Conservation (phyloP, 2,113 vertebrate species). For the Eira barbara region DNA sequence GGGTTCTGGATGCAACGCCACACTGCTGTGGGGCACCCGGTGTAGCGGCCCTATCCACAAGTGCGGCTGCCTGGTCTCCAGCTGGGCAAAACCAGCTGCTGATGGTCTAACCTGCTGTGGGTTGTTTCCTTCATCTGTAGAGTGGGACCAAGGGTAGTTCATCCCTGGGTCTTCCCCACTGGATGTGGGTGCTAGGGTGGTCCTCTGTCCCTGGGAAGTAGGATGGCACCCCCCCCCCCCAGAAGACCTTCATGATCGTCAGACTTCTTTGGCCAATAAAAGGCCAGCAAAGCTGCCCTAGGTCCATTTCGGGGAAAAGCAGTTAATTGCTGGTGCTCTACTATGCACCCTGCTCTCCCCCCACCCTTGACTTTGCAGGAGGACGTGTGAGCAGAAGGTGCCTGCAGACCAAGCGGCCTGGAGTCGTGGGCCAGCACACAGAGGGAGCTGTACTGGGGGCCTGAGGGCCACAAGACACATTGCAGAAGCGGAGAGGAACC, state of each 20-base stretch:
- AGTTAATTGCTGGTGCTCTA: accelerated
- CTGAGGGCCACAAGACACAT: accelerated
- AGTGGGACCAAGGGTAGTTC: accelerated
- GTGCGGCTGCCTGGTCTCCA: background rate
- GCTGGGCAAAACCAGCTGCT: accelerated
- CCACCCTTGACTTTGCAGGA: background rate
- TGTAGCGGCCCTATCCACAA: accelerated
- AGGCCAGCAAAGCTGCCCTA: too few relatives aligned
- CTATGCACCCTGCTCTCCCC: background rate
- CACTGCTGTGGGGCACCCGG: accelerated
- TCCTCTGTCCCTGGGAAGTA: accelerated
- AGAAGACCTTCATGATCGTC: background rate
- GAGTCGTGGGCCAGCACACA: too few relatives aligned
- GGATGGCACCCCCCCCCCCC: accelerated
- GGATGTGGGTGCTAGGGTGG: accelerated
- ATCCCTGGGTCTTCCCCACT: accelerated
- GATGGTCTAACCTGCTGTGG: accelerated
- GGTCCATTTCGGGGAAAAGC: background rate
- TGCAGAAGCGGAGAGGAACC: too few relatives aligned
- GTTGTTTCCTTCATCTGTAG: accelerated
- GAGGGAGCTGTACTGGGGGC: background rate
- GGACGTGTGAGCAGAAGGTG: background rate
- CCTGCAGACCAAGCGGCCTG: background rate
- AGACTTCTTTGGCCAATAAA: background rate
- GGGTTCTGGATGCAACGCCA: accelerated